Evolutionary conservation across 2,888 invertebrate genomes (phyloP).

Genomic region (Mimas tiliae): DNA sequence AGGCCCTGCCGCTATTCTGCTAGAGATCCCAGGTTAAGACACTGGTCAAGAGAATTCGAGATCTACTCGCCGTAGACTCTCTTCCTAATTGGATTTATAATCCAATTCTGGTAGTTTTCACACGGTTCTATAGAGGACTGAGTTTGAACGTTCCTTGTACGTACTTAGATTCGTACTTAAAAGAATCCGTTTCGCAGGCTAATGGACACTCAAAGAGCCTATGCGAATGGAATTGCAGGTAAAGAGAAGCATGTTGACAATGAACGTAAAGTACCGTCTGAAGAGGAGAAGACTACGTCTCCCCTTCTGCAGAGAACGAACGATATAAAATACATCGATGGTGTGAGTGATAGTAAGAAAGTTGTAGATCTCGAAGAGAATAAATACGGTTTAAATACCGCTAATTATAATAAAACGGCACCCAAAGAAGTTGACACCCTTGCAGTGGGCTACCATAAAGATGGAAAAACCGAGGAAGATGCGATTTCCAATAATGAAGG

Average conservation of each 20-base stretch:
- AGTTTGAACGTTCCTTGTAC: slow-evolving; percentile 56
- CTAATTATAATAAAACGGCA: slow-evolving; percentile 72
- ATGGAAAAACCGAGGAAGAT: slow-evolving; percentile 69
- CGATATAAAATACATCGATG: slow-evolving; percentile 70
- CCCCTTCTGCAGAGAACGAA: slow-evolving; percentile 66
- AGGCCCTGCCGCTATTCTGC: slow-evolving; percentile 81
- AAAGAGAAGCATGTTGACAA: slow-evolving; percentile 70
- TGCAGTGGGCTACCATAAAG: slow-evolving; percentile 60
- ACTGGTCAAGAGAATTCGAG: slow-evolving; percentile 77
- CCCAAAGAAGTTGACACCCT: slow-evolving; percentile 57
- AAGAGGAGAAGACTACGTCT: slow-evolving; percentile 80
- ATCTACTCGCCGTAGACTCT: slow-evolving; percentile 70
- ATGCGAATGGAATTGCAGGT: slow-evolving; percentile 78
- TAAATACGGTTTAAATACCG: slow-evolving; percentile 68
- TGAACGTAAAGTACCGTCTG: slow-evolving; percentile 75
- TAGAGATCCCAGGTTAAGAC: slow-evolving; percentile 86
- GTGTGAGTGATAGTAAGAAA: slow-evolving; percentile 58
- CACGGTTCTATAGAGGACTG: slow-evolving; percentile 60
- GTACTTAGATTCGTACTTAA: slow-evolving; percentile 64
- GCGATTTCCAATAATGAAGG: slow-evolving; percentile 75
- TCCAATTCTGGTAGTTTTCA: slow-evolving; percentile 64
- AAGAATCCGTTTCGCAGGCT: slow-evolving; percentile 60
- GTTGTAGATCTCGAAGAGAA: slow-evolving; percentile 54
- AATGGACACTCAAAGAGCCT: slow-evolving; percentile 77
- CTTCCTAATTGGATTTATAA: slow-evolving; percentile 56